Evolutionary conservation across 2,888 invertebrate species (phyloP).

Genomic region (Tiliacea aurago): DNA sequence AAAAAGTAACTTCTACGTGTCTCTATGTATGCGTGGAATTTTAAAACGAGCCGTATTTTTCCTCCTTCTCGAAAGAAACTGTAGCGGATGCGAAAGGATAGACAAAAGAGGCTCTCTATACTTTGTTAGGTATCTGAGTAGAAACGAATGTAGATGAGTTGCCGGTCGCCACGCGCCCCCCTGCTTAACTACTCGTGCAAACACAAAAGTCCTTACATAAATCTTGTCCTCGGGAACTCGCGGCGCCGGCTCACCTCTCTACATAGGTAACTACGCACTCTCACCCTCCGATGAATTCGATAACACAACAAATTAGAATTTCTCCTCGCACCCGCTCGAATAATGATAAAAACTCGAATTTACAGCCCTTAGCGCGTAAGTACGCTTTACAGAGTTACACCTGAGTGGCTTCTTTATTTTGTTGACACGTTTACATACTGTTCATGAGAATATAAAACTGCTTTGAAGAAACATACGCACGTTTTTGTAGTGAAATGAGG

Average conservation of each 20-base stretch:
- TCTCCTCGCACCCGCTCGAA: slow-evolving; percentile 71
- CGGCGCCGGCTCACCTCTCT: slow-evolving; percentile 82
- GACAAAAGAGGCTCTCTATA: slow-evolving; percentile 86
- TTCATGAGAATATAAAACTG: slow-evolving; percentile 64
- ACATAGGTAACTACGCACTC: slow-evolving; percentile 80
- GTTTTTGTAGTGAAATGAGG: slow-evolving; percentile 52
- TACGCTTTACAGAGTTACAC: slow-evolving; percentile 78
- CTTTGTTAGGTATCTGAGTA: slow-evolving; percentile 86
- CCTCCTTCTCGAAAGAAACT: slow-evolving; percentile 82
- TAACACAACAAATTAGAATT: slow-evolving; percentile 86
- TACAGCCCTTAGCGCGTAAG: slow-evolving; percentile 74
- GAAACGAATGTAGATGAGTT: slow-evolving; percentile 88
- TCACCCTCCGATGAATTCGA: slow-evolving; percentile 81
- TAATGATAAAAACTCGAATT: slow-evolving; percentile 80
- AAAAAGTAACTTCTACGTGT: slow-evolving; percentile 79
- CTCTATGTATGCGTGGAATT: slow-evolving; percentile 81
- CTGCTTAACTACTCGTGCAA: slow-evolving; percentile 88
- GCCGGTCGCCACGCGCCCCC: slow-evolving; percentile 74
- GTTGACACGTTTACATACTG: slow-evolving; percentile 74
- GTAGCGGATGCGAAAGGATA: slow-evolving; percentile 85
- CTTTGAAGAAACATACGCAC: slow-evolving; percentile 56
- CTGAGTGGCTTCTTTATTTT: slow-evolving; percentile 79
- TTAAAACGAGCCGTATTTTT: slow-evolving; percentile 86
- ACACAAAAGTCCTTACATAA: slow-evolving; percentile 90
- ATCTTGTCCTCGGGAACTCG: slow-evolving; percentile 87